Evolutionary conservation across 2,888 invertebrate genomes (phyloP), one percentile per base, ranked within the genome.

Genomic region (Acleris laterana): DNA sequence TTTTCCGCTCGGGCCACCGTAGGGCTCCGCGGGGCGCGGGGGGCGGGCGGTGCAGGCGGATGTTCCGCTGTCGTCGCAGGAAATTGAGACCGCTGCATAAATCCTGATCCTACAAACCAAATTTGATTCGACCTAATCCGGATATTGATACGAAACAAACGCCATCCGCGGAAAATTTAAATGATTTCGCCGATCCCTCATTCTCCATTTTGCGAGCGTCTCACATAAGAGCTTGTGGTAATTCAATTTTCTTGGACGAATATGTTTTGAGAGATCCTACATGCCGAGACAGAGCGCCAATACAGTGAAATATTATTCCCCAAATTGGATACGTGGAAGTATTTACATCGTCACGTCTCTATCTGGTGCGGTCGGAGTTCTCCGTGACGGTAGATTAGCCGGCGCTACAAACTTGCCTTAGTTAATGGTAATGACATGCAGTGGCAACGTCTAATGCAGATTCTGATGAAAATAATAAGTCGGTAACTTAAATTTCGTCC

Each of bases 51-150:
- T 73, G 72, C 71, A 82, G 84, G 84, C 90, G 92, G 90, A 90
- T 89, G 89, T 86, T 85, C 84, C 83, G 83, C 83, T 90, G 89
- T 89, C 89, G 87, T 89, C 88, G 85, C 89, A 90, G 92, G 92
- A 93, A 93, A 92, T 93, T 92, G 92, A 90, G 90, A 91, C 83
- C 88, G 85, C 88, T 89, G 90, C 92, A 93, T 89, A 91, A 91
- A 92, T 90, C 87, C 87, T 85, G 87, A 89, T 90, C 87, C 86
- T 86, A 85, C 89, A 87, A 90, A 88, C 88, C 88, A 88, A 92
- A 93, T 91, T 91, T 88, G 90, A 89, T 90, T 89, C 88, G 74
- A 84, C 87, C 85, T 90, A 91, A 93, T 91, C 91, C 90, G 90
- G 90, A 91, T 91, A 91, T 91, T 89, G 91, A 89, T 90, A 89